Conservation (phyloP, 2,888 invertebrate genomes). For the Margaritifera margaritifera region DNA sequence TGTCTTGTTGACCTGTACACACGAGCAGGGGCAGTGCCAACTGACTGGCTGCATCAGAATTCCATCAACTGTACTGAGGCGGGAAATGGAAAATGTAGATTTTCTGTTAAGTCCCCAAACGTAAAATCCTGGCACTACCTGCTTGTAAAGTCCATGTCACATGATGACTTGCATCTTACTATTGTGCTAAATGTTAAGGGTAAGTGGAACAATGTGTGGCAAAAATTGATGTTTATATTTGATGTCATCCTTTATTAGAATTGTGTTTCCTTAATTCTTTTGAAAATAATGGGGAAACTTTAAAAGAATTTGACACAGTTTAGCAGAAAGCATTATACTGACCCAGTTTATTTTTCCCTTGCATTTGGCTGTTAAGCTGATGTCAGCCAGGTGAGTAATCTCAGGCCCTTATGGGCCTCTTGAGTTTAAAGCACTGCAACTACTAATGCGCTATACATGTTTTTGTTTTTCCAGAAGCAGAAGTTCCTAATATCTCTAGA, state of each 20-base stretch:
- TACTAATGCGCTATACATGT: no score
- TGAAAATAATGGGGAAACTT: no score
- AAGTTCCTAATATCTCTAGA: no score
- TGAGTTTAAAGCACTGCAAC: no score
- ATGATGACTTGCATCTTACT: slow-evolving; percentile 1
- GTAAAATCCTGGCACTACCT: slow-evolving; percentile 27
- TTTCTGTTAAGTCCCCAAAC: slow-evolving; percentile 16
- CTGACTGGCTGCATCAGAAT: slow-evolving; percentile 12
- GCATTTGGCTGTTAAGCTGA: no score
- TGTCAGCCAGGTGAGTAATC: no score
- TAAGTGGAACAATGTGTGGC: background rate
- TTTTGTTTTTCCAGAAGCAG: no score
- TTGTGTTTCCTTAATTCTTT: no score
- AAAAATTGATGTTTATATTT: background rate
- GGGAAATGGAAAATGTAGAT: slow-evolving; percentile 17
- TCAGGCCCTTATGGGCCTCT: no score
- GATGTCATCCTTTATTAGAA: background rate
- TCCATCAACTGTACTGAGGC: slow-evolving; percentile 11
- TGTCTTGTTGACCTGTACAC: slow-evolving; percentile 20
- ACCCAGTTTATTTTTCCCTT: no score
- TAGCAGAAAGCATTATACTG: no score
- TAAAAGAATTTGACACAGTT: no score
- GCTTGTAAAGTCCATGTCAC: slow-evolving; percentile 14
- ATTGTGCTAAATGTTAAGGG: background rate
- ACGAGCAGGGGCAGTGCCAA: slow-evolving; percentile 27